Percentiles rank a stretch among this genome's conserved stretches.
These are phyloP conservation scores for Orientallactaga sibirica DNA, from an alignment of 2,797 vertebrate species.

Conservation along the genomic window DNA sequence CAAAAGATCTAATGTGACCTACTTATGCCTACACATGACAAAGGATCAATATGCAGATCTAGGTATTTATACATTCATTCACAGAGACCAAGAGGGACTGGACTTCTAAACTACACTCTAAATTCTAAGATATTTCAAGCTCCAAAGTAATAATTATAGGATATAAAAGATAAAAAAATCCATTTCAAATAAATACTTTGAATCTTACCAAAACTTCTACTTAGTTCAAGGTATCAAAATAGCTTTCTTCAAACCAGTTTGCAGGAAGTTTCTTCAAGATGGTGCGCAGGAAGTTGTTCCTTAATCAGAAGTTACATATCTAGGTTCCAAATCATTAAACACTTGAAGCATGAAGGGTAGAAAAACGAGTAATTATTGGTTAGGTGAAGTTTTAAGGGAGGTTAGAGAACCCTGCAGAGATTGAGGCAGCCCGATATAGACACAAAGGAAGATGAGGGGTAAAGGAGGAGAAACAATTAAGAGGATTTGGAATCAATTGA, in stretches of 20 bases:
- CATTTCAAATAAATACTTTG: constrained; percentile 58
- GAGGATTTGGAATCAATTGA: constrained; percentile 68
- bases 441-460: constrained; percentile 19
- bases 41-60: background rate
- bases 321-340: constrained; percentile 60
- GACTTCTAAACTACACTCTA: background rate
- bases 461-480: constrained; percentile 63
- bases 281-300: background rate
- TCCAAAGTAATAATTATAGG: background rate
- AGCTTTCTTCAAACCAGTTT: constrained; percentile 14
- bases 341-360: constrained; percentile 53
- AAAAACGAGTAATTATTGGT: constrained; percentile 58
- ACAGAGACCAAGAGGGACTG: background rate
- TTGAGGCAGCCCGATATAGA: constrained; percentile 19
- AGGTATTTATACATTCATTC: background rate
- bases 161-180: constrained; percentile 3
- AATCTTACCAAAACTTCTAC: constrained; percentile 39
- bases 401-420: constrained; percentile 49
- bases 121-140: constrained; percentile 26
- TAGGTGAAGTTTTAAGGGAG: constrained; percentile 57
- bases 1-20: background rate
- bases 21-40: background rate
- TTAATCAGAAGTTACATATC: background rate
- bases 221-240: constrained; percentile 45
- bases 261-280: constrained; percentile 20